These are phyloP conservation scores for Nothobranchius kuhntae DNA, from an alignment of 2,113 vertebrate genomes.

Conservation along the genomic window DNA sequence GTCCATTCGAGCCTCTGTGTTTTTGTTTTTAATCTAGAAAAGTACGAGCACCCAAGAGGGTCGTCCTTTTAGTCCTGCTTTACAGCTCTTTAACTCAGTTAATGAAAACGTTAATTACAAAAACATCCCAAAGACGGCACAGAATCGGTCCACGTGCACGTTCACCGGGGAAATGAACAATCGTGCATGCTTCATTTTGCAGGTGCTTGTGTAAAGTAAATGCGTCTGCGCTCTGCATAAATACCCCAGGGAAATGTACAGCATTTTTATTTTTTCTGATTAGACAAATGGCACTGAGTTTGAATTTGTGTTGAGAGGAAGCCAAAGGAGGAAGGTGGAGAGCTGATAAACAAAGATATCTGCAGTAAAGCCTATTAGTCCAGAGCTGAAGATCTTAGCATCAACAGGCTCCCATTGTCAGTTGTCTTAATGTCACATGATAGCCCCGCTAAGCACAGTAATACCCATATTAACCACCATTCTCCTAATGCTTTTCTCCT, in stretches of 20 bases:
- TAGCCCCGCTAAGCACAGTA: slow-evolving; percentile 66
- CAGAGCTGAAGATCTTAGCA: slow-evolving; percentile 51
- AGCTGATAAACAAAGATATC: slow-evolving; percentile 65
- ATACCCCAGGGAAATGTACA: slow-evolving; percentile 55
- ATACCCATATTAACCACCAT: slow-evolving; percentile 74
- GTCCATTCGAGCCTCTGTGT: slow-evolving; percentile 33
- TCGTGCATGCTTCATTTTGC: slow-evolving; percentile 48
- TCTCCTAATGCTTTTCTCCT: slow-evolving; percentile 72
- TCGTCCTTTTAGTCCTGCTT: slow-evolving; percentile 55
- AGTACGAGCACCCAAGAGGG: slow-evolving; percentile 38
- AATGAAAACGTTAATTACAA: slow-evolving; percentile 73
- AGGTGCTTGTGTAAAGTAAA: slow-evolving; percentile 60
- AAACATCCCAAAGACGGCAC: slow-evolving; percentile 43
- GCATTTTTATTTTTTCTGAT: slow-evolving; percentile 62
- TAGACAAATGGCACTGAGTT: slow-evolving; percentile 60
- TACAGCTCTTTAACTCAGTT: slow-evolving; percentile 61
- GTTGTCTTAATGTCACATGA: slow-evolving; percentile 71
- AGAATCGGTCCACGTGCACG: slow-evolving; percentile 17
- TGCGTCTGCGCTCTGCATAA: slow-evolving; percentile 43
- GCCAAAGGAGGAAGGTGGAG: slow-evolving; percentile 53
- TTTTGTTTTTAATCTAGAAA: slow-evolving; percentile 16
- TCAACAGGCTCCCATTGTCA: slow-evolving; percentile 67
- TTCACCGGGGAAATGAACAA: slow-evolving; percentile 48
- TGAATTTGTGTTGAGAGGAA: slow-evolving; percentile 31
- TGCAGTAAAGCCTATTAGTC: slow-evolving; percentile 58